phyloP scores from a whole-genome alignment of 2,797 vertebrate genomes.

The Platalea minor region DNA sequence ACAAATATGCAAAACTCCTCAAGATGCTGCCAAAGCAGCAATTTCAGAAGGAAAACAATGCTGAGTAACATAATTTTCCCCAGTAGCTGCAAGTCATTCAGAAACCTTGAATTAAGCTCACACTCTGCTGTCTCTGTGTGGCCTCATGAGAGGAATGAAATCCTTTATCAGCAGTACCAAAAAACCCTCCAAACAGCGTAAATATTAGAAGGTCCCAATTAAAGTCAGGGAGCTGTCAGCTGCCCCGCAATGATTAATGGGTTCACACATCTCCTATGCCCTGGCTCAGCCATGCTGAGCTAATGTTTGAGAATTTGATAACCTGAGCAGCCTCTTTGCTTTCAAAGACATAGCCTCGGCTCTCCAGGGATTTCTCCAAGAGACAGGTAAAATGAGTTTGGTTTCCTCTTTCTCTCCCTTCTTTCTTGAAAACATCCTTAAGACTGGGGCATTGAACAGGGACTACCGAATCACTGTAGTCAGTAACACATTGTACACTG shows the following conservation, averaged over 20 bases:
- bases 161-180: conserved; percentile 8
- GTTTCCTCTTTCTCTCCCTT: neutral
- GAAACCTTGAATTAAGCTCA: conserved; percentile 21
- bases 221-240: conserved; percentile 37
- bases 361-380: neutral
- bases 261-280: neutral
- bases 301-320: neutral
- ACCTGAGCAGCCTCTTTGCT: neutral
- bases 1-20: neutral
- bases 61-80: neutral
- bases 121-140: neutral
- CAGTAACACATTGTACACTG: neutral
- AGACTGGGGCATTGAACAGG: neutral
- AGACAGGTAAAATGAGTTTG: neutral
- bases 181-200: neutral
- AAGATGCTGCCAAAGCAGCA: conserved; percentile 10
- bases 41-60: conserved; percentile 25
- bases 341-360: neutral
- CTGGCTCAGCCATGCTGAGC: neutral
- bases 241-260: conserved; percentile 13
- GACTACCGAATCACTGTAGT: rapidly evolving
- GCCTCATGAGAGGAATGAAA: neutral
- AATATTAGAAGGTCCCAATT: conserved; percentile 23
- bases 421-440: neutral
- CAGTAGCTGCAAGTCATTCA: conserved; percentile 21